phyloP scores from a whole-genome alignment of 1,140 invertebrate genomes.

The Gonatopus flavifemur region DNA sequence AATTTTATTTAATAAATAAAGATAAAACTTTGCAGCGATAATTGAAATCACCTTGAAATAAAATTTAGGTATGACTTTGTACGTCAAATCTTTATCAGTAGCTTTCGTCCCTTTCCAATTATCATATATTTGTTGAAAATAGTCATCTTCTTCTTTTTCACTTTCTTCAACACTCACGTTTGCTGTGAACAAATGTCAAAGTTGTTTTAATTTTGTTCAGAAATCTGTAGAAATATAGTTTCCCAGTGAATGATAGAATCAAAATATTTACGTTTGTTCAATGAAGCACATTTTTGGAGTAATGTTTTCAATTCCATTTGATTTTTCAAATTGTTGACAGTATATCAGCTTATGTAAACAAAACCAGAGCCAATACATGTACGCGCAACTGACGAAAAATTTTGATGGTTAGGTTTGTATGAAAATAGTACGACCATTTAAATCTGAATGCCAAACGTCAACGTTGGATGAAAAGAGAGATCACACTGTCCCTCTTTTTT shows the following conservation, averaged over 20 bases:
- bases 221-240: not conserved
- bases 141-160: constrained; percentile 54
- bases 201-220: not conserved
- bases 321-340: too few species aligned
- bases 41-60: constrained; percentile 65
- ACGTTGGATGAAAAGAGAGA: too few species aligned
- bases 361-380: too few species aligned
- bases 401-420: too few species aligned
- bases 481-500: too few species aligned
- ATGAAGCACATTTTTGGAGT: constrained; percentile 12
- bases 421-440: too few species aligned
- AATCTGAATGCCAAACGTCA: too few species aligned
- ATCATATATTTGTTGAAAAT: constrained; percentile 61
- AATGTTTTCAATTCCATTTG: constrained; percentile 27
- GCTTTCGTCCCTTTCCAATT: constrained; percentile 61
- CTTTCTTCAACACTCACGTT: constrained; percentile 32
- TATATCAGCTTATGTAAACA: too few species aligned
- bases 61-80: constrained; percentile 72
- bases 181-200: constrained; percentile 21
- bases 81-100: constrained; percentile 45
- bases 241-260: not conserved
- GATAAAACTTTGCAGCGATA: constrained; percentile 4
- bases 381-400: too few species aligned
- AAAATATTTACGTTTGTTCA: constrained; percentile 24
- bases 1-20: constrained; percentile 6